Base-by-base conservation (phyloP, 2,113 vertebrate genomes). In the Melanerpes aurifrons region DNA sequence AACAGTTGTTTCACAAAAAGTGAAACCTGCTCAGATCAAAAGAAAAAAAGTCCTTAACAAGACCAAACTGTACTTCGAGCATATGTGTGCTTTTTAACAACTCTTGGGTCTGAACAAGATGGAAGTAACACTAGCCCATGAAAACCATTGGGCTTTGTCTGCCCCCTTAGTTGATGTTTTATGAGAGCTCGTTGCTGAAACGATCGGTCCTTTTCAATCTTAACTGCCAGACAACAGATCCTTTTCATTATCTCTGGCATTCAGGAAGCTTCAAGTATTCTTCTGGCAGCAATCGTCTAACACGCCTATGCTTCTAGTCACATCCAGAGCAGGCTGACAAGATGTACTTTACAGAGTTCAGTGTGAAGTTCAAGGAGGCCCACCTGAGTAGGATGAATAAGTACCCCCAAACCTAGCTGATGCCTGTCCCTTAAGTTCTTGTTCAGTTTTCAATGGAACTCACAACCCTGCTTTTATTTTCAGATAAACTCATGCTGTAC, bases 71-170 rank as follows among this genome's bases (percentile, higher is more conserved):
- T 50, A 61, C 31, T 87, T 82, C 24, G 28, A 81, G 5, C 3
- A 0, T 29, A n/a, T 12, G 13, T 0, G 0, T 74, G 24, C 71
- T 47, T 74, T 57, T 85, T 73, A 56, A 57, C 63, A 56, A 61
- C 67, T 48, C 73, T 37, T 19, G 6, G 19, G 29, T 72, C 25
- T 66, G 56, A 87, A 4, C 47, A 37, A 68, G 14, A 62, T 40
- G 50, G 53, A 86, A 79, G 54, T 67, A 76, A 62, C 0, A 2
- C n/a, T 76, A 72, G 37, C 54, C 47, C 0, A 0, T 54, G 21
- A 32, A 59, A 80, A 76, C 13, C 3, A 2, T 14, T 62, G 35
- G 68, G 64, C 59, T 59, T 45, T 47, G 56, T 66, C 61, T 87
- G 21, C 45, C 50, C 57, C 12, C 32, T 72, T 83, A 64, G 56